These are phyloP conservation scores for Corythornis madagascariensis DNA, from an alignment of 2,113 vertebrate genomes.

Conservation along the genomic window DNA sequence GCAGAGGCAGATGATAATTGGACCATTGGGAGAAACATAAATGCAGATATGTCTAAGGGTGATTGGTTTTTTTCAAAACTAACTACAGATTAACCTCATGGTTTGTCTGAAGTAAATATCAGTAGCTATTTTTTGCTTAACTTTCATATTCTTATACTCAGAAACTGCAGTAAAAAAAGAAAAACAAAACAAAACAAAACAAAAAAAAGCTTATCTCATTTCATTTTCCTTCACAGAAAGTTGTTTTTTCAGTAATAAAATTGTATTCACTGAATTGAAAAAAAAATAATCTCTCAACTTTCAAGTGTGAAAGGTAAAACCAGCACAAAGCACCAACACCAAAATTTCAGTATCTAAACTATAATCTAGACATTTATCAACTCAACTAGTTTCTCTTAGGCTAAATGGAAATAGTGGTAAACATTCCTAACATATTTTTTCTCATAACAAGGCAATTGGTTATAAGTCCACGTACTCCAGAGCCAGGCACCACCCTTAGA, in stretches of 20 bases:
- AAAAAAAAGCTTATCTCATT: background rate
- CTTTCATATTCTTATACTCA: background rate
- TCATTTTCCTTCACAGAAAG: background rate
- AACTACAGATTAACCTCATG: background rate
- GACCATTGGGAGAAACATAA: background rate
- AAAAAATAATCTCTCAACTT: background rate
- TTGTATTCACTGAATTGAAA: background rate
- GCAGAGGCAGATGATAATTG: slow-evolving; percentile 25
- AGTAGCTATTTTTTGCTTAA: background rate
- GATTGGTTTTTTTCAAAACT: background rate
- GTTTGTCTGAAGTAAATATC: background rate
- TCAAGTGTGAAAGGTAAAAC: background rate
- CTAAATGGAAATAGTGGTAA: background rate
- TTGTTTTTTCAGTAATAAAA: background rate
- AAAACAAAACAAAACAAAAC: too few relatives aligned
- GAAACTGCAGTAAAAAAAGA: background rate
- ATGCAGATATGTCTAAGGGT: background rate
- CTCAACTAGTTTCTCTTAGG: background rate
- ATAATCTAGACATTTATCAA: background rate
- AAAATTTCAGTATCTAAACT: background rate
- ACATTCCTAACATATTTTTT: background rate
- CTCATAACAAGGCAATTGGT: background rate
- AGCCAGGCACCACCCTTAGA: background rate
- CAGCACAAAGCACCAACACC: background rate
- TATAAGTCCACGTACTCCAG: background rate